Base-by-base conservation (phyloP, 2,888 invertebrate genomes). In the Atherix ibis region DNA sequence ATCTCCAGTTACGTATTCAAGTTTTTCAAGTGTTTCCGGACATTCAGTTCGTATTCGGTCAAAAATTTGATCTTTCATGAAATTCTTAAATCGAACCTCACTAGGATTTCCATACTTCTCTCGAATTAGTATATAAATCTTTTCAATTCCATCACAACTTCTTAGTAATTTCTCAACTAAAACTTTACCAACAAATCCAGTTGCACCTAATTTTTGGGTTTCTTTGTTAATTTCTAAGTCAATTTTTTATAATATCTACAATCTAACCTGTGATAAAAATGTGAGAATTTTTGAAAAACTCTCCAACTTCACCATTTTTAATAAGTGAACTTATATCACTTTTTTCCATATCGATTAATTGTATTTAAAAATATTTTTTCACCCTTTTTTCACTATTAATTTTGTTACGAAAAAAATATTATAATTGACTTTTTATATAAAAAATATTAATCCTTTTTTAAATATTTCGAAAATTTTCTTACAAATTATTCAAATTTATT, bases 1-100 rank as follows among this genome's bases (percentile, higher is more conserved):
- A 52, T 84, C 84, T 0, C 84, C 80, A 2, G 70, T 64, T 15
- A 81, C 64, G 0, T 74, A 70, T 31, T 64, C 62, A 2, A 80
- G 63, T 54, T 80, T 81, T 44, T 66, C 62, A 19, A 80, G 58
- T 0, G 66, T 65, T 17, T 68, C 66, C 0, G 76, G 76, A 54
- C 67, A 67, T 38, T 73, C 70, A 14, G 67, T 57, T 27, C 73
- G 63, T 37, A 81, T 65, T 38, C 67, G 65, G 45, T 78, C 76
- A 50, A 78, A 81, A 1, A 78, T 68, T 77, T n/a, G 5, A 27
- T 18, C 24, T 27, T 26, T n/a, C 14, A 32, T 18, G 10, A 18
- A 25, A 13, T 27, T 17, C 5, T 32, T 13, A 17, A 17, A 22
- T 18, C 32, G 17, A 26, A 17, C 27, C 10, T 26, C 27, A 18